Base-by-base conservation (phyloP, 2,888 invertebrate genomes). In the Silvanus unidentatus region DNA sequence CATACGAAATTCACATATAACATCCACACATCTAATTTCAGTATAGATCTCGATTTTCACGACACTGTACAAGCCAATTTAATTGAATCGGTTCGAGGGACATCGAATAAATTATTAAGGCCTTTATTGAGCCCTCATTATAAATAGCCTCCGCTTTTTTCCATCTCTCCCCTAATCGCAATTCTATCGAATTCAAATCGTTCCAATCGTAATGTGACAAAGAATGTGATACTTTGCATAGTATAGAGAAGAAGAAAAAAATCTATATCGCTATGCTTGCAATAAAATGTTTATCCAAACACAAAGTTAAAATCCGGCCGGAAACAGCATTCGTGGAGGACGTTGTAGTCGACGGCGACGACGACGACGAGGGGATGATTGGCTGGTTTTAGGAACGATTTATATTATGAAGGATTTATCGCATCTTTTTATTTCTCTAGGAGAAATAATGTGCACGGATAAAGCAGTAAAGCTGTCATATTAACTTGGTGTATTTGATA, bases 1-100 rank as follows among this genome's bases (percentile, higher is more conserved):
- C 59, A 59, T 59, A 57, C 53, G 57, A 57, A 57, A 59, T 55
- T 57, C 55, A 57, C 63, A 60, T 62, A 63, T 62, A n/a, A n/a
- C n/a, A n/a, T n/a, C n/a, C n/a, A n/a, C n/a, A 63, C 62, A 65
- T 66, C 63, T 66, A 65, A 65, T 65, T 65, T 63, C 53, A 55
- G 61, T 63, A 63, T 61, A 59, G 62, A 61, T 55, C 58, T 44
- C 60, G 61, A 57, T 57, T 62, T 63, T 60, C 60, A 53, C 57
- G 57, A 60, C 58, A 52, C 59, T 63, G 63, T 64, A 66, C 64
- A 64, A 64, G 64, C 60, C 63, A 58, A 60, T 65, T 64, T 65
- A 65, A 66, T 66, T 64, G 66, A 66, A 66, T 65, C 60, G 62
- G 59, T 55, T 63, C 58, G 58, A 49, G 52, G 53, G 55, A 51